Evolutionary conservation across 2,113 vertebrate genomes (phyloP).

Genomic region (Tichodroma muraria): DNA sequence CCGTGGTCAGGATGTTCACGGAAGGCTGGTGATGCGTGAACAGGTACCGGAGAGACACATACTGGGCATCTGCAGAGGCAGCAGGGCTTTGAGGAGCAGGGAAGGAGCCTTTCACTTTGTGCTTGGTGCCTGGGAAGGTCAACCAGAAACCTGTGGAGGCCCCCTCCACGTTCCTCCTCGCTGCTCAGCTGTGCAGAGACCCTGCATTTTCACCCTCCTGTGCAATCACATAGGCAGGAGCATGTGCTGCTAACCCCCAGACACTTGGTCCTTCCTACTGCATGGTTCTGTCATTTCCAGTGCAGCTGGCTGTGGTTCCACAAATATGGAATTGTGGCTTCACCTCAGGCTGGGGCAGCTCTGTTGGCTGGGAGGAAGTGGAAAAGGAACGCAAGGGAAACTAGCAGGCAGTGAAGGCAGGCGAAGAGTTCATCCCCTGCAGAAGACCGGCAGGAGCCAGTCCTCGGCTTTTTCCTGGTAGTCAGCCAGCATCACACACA

Average conservation of each 20-base stretch:
- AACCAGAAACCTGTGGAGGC: background rate
- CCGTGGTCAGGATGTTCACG: background rate
- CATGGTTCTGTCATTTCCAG: slow-evolving; percentile 55
- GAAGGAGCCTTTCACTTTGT: background rate
- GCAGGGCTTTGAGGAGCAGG: background rate
- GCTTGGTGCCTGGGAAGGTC: background rate
- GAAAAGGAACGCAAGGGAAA: background rate
- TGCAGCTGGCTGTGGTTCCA: slow-evolving; percentile 57
- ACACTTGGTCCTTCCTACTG: background rate
- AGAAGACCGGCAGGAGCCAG: background rate
- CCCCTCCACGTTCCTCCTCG: background rate
- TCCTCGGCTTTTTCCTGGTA: background rate
- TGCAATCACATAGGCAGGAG: background rate
- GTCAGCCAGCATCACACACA: background rate
- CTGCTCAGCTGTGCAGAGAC: background rate
- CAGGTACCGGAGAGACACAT: background rate
- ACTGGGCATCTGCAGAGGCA: background rate
- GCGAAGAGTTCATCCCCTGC: background rate
- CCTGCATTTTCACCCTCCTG: background rate
- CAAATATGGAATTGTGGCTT: slow-evolving; percentile 48
- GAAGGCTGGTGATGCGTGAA: background rate
- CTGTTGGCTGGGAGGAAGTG: background rate
- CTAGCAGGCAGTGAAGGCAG: background rate
- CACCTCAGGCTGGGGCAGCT: slow-evolving; percentile 22
- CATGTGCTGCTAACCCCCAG: background rate